Evolutionary conservation across 2,113 vertebrate genomes (phyloP).

Genomic region (Lathamus discolor): DNA sequence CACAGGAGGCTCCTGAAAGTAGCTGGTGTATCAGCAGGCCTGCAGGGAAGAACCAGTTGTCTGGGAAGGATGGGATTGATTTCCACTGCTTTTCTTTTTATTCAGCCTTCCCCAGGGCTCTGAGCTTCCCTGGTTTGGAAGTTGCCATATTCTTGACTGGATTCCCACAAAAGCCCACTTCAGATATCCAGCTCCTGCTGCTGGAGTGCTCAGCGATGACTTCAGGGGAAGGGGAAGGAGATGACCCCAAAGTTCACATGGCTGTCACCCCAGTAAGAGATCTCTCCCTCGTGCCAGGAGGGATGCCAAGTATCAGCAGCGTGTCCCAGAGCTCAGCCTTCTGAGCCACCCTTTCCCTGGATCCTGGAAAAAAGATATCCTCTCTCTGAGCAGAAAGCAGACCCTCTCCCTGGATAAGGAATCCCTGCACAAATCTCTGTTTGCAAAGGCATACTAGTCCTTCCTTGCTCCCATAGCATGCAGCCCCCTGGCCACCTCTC

Average conservation of each 20-base stretch:
- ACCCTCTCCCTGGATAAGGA: neutral
- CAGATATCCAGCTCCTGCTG: neutral
- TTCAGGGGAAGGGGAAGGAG: neutral
- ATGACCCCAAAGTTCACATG: neutral
- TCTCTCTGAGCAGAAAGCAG: neutral
- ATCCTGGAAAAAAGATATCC: neutral
- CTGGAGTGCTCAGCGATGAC: accelerated
- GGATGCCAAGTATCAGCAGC: neutral
- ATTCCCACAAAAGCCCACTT: neutral
- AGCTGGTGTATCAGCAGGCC: neutral
- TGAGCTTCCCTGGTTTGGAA: neutral
- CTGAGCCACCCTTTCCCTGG: neutral
- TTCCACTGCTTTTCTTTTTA: neutral
- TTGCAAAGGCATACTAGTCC: neutral
- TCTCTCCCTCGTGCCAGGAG: accelerated
- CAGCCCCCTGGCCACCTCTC: neutral
- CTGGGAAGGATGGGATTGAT: neutral
- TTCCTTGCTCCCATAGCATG: neutral
- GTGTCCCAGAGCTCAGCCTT: neutral
- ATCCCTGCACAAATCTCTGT: neutral
- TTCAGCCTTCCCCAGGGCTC: neutral
- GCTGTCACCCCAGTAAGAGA: neutral
- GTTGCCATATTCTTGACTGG: neutral
- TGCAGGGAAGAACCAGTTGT: neutral
- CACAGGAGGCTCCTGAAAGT: neutral